These are phyloP conservation scores for Kryphioiulus occultus DNA, from an alignment of 2,888 invertebrate species.

Conservation along the genomic window DNA sequence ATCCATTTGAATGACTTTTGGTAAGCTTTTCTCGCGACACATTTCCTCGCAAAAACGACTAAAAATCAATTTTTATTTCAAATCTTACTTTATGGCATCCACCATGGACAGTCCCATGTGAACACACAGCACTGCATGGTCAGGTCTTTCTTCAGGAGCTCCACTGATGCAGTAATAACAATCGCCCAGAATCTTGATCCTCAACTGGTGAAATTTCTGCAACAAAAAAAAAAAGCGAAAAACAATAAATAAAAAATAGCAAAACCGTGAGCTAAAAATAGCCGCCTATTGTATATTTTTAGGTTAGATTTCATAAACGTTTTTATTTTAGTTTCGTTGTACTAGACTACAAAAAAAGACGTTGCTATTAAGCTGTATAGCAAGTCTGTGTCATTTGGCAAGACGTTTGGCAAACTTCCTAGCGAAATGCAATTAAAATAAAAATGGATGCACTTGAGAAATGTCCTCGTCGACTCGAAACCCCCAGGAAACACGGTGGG, in stretches of 20 bases:
- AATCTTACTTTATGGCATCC: constrained; percentile 86
- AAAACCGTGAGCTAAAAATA: not conserved
- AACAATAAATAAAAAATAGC: not conserved
- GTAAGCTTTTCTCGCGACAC: too few relatives aligned
- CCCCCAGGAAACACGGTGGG: not conserved
- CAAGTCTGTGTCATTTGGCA: not conserved
- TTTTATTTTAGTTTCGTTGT: not conserved
- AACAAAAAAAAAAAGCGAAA: constrained; percentile 58
- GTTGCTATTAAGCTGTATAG: not conserved
- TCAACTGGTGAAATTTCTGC: constrained; percentile 90
- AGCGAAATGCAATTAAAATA: not conserved
- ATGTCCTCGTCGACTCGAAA: not conserved
- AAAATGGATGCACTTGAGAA: constrained; percentile 5
- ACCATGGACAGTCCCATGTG: constrained; percentile 98
- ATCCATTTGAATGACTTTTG: too few relatives aligned
- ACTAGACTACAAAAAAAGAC: not conserved
- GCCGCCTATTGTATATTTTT: not conserved
- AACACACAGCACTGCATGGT: constrained; percentile 91
- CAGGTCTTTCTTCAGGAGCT: constrained; percentile 85
- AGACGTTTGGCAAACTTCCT: not conserved
- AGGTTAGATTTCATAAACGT: not conserved
- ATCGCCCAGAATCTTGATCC: constrained; percentile 95
- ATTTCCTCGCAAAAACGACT: too few relatives aligned
- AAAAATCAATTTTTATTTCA: constrained; percentile 58
- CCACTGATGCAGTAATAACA: constrained; percentile 99